Evolutionary conservation across 2,113 vertebrate genomes (phyloP), one percentile per base, ranked within the genome.

Genomic region (Vireo altiloquus): DNA sequence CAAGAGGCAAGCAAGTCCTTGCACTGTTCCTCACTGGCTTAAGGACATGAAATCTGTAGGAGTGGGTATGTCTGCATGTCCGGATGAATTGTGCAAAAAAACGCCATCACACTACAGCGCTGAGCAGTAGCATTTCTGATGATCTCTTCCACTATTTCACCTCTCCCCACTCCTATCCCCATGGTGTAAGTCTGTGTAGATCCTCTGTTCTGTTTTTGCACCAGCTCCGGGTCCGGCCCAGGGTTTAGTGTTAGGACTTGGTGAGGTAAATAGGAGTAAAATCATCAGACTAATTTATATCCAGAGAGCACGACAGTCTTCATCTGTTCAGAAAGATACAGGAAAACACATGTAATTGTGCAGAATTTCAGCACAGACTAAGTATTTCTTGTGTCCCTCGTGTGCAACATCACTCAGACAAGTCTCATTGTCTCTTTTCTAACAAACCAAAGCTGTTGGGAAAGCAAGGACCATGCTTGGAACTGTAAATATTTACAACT

Each of bases 1-100:
- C 0, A 2, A n/a, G 50, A 30, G 25, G 8, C 0, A 0, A 76
- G 8, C 3, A 16, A 14, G 10, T 31, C 20, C 33, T 40, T 71
- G 12, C 35, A 33, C 11, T 30, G 11, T 7, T 59, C 22, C 13
- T 79, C 9, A 37, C 13, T 56, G 57, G 10, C 8, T 49, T 84
- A 27, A 12, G 22, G 12, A 25, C 11, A 1, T 37, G 7, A 64
- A 90, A 75, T 64, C 44, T 35, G 37, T 12, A 49, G 31, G 40
- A 72, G 30, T 13, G 19, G 12, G 5, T 72, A 27, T 13, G 11
- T 53, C 50, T 80, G 37, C 23, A 10, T 23, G 57, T 52, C 15
- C 10, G 21, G 23, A 25, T 25, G 18, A 42, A 37, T 4, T 13
- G 11, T 46, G 52, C 21, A 42, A 39, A 92, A 75, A 4, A 47